Conservation (phyloP, 2,113 vertebrate species). For the Phocoena phocoena region DNA sequence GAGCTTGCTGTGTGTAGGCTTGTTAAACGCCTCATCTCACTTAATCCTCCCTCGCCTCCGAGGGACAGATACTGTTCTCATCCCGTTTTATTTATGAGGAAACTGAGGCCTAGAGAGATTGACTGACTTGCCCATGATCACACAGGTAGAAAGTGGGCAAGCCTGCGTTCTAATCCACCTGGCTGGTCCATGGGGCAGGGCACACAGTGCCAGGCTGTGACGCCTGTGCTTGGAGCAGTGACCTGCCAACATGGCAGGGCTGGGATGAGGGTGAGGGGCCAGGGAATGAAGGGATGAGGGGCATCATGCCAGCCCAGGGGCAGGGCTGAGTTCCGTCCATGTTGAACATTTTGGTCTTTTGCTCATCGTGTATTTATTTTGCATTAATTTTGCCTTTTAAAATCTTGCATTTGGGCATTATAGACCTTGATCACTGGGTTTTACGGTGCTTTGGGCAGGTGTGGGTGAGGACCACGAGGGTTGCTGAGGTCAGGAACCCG, state of each 20-base stretch:
- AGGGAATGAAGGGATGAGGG: fast-evolving
- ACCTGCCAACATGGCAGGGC: background rate
- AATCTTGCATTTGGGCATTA: background rate
- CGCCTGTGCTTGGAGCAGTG: background rate
- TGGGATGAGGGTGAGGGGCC: fast-evolving
- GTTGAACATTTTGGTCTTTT: background rate
- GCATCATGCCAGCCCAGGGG: fast-evolving
- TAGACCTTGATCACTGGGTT: background rate
- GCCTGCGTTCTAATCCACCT: background rate
- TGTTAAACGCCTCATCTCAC: background rate
- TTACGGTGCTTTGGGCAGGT: background rate
- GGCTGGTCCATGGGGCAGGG: fast-evolving
- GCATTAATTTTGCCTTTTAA: background rate
- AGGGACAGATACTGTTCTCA: background rate
- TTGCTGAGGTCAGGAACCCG: fast-evolving
- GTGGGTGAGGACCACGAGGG: background rate
- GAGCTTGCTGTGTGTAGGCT: background rate
- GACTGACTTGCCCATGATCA: background rate
- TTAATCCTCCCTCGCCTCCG: background rate
- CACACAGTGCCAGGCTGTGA: background rate
- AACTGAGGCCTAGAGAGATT: background rate
- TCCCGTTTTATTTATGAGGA: background rate
- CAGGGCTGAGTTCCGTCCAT: background rate
- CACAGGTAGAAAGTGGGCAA: background rate
- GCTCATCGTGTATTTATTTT: background rate